Conservation (phyloP, 2,797 vertebrate genomes). For the Malurus splendens region DNA sequence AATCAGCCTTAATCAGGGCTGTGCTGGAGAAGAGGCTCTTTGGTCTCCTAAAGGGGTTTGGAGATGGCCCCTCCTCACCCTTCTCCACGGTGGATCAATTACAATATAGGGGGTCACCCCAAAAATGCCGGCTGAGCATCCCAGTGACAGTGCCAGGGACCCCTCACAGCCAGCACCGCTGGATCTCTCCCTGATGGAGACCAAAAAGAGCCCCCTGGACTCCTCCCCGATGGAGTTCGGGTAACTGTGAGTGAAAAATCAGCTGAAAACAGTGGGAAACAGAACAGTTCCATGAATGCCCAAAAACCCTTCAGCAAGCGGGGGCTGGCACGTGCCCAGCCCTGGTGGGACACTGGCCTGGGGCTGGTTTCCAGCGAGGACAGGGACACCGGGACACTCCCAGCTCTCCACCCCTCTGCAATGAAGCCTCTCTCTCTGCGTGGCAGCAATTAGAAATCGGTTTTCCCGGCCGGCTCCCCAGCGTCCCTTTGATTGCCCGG, state of each 20-base stretch:
- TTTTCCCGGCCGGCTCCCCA: not conserved
- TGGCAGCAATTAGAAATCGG: not conserved
- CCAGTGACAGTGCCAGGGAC: accelerated
- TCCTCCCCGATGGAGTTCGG: not conserved
- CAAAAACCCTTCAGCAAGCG: not conserved
- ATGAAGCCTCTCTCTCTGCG: not conserved
- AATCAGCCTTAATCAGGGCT: not conserved
- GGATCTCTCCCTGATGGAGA: not conserved
- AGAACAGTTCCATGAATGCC: accelerated
- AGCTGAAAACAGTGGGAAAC: not conserved
- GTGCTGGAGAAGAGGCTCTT: not conserved
- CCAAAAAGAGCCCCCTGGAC: not conserved
- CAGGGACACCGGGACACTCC: not conserved
- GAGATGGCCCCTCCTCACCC: not conserved
- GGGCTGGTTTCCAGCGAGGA: accelerated
- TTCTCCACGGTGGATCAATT: not conserved
- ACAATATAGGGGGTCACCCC: not conserved
- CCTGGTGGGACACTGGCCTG: accelerated
- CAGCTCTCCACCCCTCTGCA: not conserved
- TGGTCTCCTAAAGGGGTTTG: not conserved
- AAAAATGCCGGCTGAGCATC: not conserved
- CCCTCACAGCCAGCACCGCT: accelerated
- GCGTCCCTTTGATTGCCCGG: not conserved
- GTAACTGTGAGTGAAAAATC: not conserved
- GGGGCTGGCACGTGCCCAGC: not conserved